phyloP scores from a whole-genome alignment of 2,888 invertebrate genomes.

The Latrodectus elegans region DNA sequence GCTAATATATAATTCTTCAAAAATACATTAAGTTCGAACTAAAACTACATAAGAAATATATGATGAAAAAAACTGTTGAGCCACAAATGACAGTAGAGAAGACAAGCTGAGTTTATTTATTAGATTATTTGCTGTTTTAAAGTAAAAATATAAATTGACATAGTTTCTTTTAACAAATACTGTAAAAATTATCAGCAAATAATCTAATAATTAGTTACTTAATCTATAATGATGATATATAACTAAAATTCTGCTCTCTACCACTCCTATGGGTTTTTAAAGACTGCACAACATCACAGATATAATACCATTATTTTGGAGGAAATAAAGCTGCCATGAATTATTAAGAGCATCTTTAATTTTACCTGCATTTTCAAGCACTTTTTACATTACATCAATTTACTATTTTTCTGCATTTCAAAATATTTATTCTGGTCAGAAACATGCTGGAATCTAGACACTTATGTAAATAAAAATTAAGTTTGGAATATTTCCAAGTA shows the following conservation, averaged over 20 bases:
- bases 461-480: no score
- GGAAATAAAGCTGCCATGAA: constrained; percentile 58
- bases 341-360: background rate
- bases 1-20: background rate
- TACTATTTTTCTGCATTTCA: no score
- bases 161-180: background rate
- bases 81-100: constrained; percentile 28
- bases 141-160: constrained; percentile 1
- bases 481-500: no score
- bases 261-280: constrained; percentile 37
- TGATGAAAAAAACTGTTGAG: constrained; percentile 50
- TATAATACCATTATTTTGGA: constrained; percentile 56
- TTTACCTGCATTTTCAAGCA: no score
- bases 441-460: no score
- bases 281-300: constrained; percentile 65
- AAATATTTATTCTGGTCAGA: no score
- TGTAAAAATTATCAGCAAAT: constrained; percentile 20
- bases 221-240: constrained; percentile 14
- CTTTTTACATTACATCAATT: no score
- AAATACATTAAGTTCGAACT: constrained; percentile 25
- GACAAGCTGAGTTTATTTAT: constrained; percentile 24
- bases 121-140: constrained; percentile 25
- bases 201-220: constrained; percentile 16
- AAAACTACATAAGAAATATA: constrained; percentile 48
- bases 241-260: constrained; percentile 40